A percentile compares a stretch with the other conserved stretches of the same genome.
Evolutionary conservation across 1,140 invertebrate species (phyloP).

Genomic region (Oryzaephilus surinamensis): DNA sequence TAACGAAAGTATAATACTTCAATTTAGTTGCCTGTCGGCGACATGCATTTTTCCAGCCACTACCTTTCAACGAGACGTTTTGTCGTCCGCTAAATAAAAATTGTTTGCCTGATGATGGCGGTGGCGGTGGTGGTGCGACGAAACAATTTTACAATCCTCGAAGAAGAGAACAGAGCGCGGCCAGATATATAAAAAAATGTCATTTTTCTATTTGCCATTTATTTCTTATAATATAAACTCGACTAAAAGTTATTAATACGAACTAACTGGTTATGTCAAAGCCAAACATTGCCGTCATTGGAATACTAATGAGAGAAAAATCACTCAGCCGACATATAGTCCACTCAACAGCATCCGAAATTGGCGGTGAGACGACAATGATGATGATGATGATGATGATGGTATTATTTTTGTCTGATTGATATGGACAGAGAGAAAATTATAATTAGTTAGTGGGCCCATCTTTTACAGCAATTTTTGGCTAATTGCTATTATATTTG

Average conservation of each 20-base stretch:
- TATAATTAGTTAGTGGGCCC: conserved; percentile 24
- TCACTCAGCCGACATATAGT: conserved; percentile 11
- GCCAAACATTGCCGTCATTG: conserved; percentile 36
- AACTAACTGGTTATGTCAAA: conserved; percentile 40
- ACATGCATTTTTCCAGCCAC: conserved; percentile 34
- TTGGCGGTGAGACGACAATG: no score
- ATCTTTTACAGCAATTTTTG: not conserved
- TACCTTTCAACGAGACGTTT: conserved; percentile 27
- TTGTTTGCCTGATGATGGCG: no score
- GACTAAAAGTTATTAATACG: conserved; percentile 38
- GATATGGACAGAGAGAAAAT: conserved; percentile 34
- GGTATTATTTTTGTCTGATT: conserved; percentile 32
- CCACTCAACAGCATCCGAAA: no score
- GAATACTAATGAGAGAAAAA: conserved; percentile 37
- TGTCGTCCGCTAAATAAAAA: conserved; percentile 19
- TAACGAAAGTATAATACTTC: conserved; percentile 36
- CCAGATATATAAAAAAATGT: conserved; percentile 26
- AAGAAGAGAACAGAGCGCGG: not conserved
- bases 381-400: no score
- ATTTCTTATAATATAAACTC: conserved; percentile 28
- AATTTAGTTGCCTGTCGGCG: conserved; percentile 34
- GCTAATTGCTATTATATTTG: conserved; percentile 15
- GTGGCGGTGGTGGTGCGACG: no score
- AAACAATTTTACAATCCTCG: conserved; percentile 23
- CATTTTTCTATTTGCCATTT: conserved; percentile 37